A percentile compares a stretch with the other conserved stretches of the same genome.
Evolutionary conservation across 1,140 invertebrate genomes (phyloP).

Genomic region (Lasioglossum baleicum): DNA sequence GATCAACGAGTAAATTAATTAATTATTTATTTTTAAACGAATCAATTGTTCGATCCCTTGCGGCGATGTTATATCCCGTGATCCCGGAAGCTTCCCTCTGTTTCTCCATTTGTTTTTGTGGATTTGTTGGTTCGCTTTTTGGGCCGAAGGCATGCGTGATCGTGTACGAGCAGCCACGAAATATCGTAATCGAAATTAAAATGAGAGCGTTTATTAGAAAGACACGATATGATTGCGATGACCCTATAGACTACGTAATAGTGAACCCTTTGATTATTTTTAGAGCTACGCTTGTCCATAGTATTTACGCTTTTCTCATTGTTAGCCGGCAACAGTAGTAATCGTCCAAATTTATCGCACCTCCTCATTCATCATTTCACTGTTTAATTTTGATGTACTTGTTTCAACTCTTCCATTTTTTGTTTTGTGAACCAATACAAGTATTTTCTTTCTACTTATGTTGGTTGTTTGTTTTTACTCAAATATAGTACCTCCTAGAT

Average conservation of each 20-base stretch:
- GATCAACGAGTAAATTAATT: too few species aligned
- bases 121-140: conserved; percentile 25
- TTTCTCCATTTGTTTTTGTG: conserved; percentile 12
- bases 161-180: conserved; percentile 13
- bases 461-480: conserved; percentile 53
- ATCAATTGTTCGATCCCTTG: conserved; percentile 6
- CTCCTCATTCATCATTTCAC: conserved; percentile 20
- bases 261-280: background rate
- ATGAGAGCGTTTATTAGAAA: background rate
- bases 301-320: conserved; percentile 15
- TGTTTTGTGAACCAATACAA: conserved; percentile 43
- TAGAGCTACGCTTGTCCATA: conserved; percentile 36
- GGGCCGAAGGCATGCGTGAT: conserved; percentile 47
- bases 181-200: conserved; percentile 14
- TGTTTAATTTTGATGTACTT: conserved; percentile 1
- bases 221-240: background rate
- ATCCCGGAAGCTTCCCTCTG: background rate
- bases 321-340: conserved; percentile 7
- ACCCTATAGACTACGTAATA: background rate
- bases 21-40: background rate
- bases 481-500: conserved; percentile 60
- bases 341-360: conserved; percentile 18
- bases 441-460: conserved; percentile 73
- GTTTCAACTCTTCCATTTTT: background rate
- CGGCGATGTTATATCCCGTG: conserved; percentile 2